Evolutionary conservation across 2,797 vertebrate genomes (phyloP), one percentile per base, ranked within the genome.

Genomic region (Rhadinocentrus ornatus): DNA sequence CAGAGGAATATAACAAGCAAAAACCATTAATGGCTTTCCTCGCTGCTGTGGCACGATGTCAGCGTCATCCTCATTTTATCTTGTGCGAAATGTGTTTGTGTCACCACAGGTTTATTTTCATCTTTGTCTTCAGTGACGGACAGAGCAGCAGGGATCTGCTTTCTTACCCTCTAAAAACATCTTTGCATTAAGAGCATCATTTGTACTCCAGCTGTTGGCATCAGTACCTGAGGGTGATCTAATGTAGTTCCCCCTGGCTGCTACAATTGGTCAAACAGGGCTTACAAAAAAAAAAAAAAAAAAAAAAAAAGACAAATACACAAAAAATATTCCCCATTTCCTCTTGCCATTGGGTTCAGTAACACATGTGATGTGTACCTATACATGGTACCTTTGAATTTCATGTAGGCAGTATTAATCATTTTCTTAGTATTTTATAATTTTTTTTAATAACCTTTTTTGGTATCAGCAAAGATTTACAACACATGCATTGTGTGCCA

Each of bases 91-190:
- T 83, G 78, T 64, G 37, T 80, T 62, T 31, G 34, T 81, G 77
- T 82, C 88, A 66, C 63, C 37, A 46, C 56, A 31, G 75, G 76
- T 85, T 84, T 79, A 69, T 82, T 79, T 79, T 80, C 15, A 31
- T 82, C 62, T 82, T 69, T 6, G 12, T 70, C 68, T 73, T 66
- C 69, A 64, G 60, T 1, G 1, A 67, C 62, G 35, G 6, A 63
- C 68, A 44, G 60, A 62, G 66, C 62, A 69, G 62, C 69, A 56
- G 69, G 52, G 50, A 61, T n/a, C 3, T 3, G 15, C 24, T 68
- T 70, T 69, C 54, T 59, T 66, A 53, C 12, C 52, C 57, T 44
- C 57, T 44, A 7, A 57, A 75, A 82, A 69, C 72, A 48, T 71
- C 66, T 78, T 52, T 53, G 41, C 46, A 62, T 56, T 56, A 58